phyloP scores from a whole-genome alignment of 2,888 invertebrate species.

The Eremobia ochroleuca region DNA sequence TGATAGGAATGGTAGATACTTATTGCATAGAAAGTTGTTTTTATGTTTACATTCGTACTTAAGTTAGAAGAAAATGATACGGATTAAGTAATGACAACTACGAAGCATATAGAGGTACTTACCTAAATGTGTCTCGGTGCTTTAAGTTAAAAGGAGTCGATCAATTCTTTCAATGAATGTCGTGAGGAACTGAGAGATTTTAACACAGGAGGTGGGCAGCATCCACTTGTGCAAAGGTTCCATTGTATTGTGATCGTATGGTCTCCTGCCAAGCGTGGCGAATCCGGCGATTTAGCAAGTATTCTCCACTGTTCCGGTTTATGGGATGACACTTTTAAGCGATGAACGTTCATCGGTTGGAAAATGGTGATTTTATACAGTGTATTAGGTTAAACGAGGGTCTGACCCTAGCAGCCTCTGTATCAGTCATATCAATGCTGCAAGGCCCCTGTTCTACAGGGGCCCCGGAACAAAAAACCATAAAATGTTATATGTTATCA shows the following conservation, averaged over 20 bases:
- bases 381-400: not conserved
- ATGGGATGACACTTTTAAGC: not conserved
- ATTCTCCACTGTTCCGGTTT: not conserved
- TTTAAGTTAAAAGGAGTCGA: not conserved
- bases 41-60: not conserved
- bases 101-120: not conserved
- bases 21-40: constrained; percentile 31
- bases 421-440: not conserved
- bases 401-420: no score
- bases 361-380: not conserved
- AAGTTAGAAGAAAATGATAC: constrained; percentile 12
- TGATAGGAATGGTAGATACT: not conserved
- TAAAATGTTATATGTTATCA: no score
- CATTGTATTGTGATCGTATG: constrained; percentile 40
- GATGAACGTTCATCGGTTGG: not conserved
- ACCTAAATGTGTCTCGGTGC: not conserved
- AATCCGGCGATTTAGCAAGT: constrained; percentile 21
- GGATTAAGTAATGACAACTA: not conserved
- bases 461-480: no score
- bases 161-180: not conserved
- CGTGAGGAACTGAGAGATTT: not conserved
- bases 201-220: constrained; percentile 7
- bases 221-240: constrained; percentile 46
- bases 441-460: no score
- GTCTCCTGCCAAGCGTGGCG: constrained; percentile 21